Base-by-base conservation (phyloP, 1,140 invertebrate species). In the Leptestheria dahalacensis region DNA sequence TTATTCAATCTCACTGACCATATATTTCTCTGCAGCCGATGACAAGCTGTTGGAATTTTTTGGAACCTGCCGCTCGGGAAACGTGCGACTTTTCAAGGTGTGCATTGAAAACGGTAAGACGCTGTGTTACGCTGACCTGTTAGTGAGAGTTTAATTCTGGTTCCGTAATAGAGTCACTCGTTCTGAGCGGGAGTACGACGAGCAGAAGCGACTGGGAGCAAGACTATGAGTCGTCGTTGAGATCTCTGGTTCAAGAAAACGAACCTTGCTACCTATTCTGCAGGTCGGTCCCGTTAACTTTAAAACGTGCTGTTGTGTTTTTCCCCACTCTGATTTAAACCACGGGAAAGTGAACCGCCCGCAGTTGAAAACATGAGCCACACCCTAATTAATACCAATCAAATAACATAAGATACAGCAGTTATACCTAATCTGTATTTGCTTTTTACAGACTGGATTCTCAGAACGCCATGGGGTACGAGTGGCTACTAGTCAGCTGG, bases 401-500 rank as follows among this genome's bases (percentile, higher is more conserved):
- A 41, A 41, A 51, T 25, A 11, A 47, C 24, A 23, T 48, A 41
- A 1, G 26, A 11, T 20, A 11, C 4, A 41, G 46, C 10, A 21
- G 18, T 15, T 54, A 15, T 33, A 15, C 57, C 11, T 48, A 18
- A 53, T 41, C 12, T 53, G 23, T 61, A 51, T 54, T 57, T 57
- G 18, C 48, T 2, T 53, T 28, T 63, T 64, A 18, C 65, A 84
- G 91, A 58, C 76, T 95, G 65, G 91, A 95, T 70, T 75, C 78
- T 23, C 82, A 81, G 68, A 83, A 82, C 66, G 76, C 82, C 2
- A 86, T 86, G 9, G 71, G 70, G 18, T 86, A 92, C 73, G 86
- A 95, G 67, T 99, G 95, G 95, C 69, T 98, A 0, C 79, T 97
- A 12, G 86, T 99, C 49, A 88, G 84, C 64, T 99, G 91, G 89